Percentiles rank a stretch among this genome's conserved stretches.
Evolutionary conservation across 2,888 invertebrate genomes (phyloP).

Genomic region (Pandemis cinnamomeana): DNA sequence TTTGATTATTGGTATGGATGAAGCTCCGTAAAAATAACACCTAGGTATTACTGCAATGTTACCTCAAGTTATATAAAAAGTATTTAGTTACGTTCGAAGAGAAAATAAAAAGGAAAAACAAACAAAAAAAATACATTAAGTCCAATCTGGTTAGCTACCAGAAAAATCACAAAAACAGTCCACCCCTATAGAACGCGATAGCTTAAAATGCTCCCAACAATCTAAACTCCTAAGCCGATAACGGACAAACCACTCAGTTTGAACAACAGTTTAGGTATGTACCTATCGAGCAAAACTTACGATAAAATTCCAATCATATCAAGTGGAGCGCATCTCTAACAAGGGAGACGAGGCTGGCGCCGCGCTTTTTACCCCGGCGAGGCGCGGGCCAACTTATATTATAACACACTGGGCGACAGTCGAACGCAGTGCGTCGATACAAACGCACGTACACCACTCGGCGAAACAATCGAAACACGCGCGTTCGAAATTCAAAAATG

Average conservation of each 20-base stretch:
- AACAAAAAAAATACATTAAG: not conserved
- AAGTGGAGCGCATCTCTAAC: conserved; percentile 71
- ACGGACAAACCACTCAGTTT: conserved; percentile 19
- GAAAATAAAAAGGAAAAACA: no score
- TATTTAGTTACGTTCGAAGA: not conserved
- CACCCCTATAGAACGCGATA: conserved; percentile 39
- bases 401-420: conserved; percentile 67
- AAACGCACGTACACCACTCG: conserved; percentile 40
- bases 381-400: conserved; percentile 63
- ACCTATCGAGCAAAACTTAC: conserved; percentile 45
- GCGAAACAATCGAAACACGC: conserved; percentile 35
- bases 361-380: conserved; percentile 80
- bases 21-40: no score
- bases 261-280: not conserved
- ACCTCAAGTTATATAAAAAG: not conserved
- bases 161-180: not conserved
- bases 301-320: conserved; percentile 65
- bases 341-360: conserved; percentile 81
- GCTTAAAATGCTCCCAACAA: conserved; percentile 28
- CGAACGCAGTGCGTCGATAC: conserved; percentile 60
- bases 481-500: conserved; percentile 44
- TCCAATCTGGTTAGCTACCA: not conserved
- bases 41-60: no score
- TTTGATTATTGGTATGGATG: not conserved
- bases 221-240: conserved; percentile 39